Evolutionary conservation across 2,797 vertebrate species (phyloP), one percentile per base, ranked within the genome.

Genomic region (Uromys caudimaculatus): DNA sequence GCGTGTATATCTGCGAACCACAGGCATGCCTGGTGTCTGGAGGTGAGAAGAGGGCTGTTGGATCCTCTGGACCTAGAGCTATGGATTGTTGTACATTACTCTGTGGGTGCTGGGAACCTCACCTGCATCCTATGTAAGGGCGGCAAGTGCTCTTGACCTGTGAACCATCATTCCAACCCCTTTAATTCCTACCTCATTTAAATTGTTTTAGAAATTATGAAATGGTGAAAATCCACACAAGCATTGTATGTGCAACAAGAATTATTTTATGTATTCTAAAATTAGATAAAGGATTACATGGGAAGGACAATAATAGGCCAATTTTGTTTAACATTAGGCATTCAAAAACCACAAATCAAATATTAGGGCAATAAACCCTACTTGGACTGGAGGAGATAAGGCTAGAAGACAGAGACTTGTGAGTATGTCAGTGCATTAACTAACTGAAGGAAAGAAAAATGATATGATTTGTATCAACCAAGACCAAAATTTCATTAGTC

Each of bases 271-370:
- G 6, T 52, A n/a, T 69, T 10, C 47, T 35, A n/a, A 86, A 69
- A 38, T 83, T 83, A 77, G 44, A 50, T 35, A 83, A 62, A 83
- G 58, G 17, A 83, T 11, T 73, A 56, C 13, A 78, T 10, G 83
- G 23, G 35, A n/a, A 82, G 50, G 35, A 86, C 81, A 79, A 19
- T 50, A 89, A 62, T 12, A 83, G n/a, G 1, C 8, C 4, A 21
- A 16, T 90, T 95, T 95, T 54, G 85, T 17, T 92, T 93, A 92
- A 75, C 82, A 75, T 75, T 29, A 78, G 38, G 10, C 32, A 76
- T 86, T 82, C 52, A 3, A 78, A 88, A 93, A 64, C 32, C 29
- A 16, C 58, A 60, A 91, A 3, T 93, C 83, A 78, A 62, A 89
- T 92, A 71, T 86, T 52, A 97, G 76, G 69, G 12, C 29, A 29